Evolutionary conservation across 2,888 invertebrate genomes (phyloP).

Genomic region (Lobophora halterata): DNA sequence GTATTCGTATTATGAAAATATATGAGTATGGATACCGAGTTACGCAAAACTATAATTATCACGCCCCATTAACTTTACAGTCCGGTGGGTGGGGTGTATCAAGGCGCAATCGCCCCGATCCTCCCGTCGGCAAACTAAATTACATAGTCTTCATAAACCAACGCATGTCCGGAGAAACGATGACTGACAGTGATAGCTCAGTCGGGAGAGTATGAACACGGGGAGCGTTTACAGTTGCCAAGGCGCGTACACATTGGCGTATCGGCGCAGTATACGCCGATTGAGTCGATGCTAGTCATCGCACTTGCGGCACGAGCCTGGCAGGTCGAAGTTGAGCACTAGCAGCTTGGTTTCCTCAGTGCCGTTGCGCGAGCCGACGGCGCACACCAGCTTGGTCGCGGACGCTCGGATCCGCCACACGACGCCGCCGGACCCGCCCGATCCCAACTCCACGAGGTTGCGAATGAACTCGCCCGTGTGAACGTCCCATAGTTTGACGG

Average conservation of each 20-base stretch:
- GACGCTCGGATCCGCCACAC: slow-evolving; percentile 98
- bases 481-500: slow-evolving; percentile 99
- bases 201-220: background rate
- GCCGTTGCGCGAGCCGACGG: slow-evolving; percentile 98
- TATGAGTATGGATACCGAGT: slow-evolving; percentile 50
- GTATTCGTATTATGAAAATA: slow-evolving; percentile 40
- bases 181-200: slow-evolving; percentile 28
- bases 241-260: slow-evolving; percentile 69
- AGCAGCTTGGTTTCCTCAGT: slow-evolving; percentile 99
- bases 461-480: slow-evolving; percentile 97
- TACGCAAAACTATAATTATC: slow-evolving; percentile 39
- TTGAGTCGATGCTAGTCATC: slow-evolving; percentile 75
- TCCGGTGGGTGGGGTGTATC: slow-evolving; percentile 40
- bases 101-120: background rate
- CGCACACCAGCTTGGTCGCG: slow-evolving; percentile 98
- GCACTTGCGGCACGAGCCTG: slow-evolving; percentile 83
- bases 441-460: slow-evolving; percentile 95
- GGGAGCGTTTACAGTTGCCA: slow-evolving; percentile 57
- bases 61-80: slow-evolving; percentile 31
- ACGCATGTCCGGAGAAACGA: background rate
- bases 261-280: slow-evolving; percentile 71
- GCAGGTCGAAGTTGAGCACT: slow-evolving; percentile 97
- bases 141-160: background rate
- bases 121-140: too few species aligned
- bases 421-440: slow-evolving; percentile 98